Evolutionary conservation across 2,797 vertebrate species (phyloP), one percentile per base, ranked within the genome.

Genomic region (Hypotaenidia okinawae): DNA sequence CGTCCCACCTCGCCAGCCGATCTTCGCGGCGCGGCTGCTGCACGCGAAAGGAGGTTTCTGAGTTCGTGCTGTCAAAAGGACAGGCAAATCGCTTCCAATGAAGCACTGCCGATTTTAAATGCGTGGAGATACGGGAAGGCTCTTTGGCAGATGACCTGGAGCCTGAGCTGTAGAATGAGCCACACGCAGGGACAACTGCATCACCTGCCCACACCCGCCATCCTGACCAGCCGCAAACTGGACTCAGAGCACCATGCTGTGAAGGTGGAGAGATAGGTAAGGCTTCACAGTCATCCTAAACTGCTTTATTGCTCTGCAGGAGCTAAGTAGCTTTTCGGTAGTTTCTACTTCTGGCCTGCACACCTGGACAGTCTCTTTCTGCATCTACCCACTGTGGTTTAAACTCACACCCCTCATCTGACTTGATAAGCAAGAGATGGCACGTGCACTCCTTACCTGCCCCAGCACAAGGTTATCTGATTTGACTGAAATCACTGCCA

Each of bases 151-250:
- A 22, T 63, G 59, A 47, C 63, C 63, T 69, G 61, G 43, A 68
- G 52, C 66, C 74, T 37, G 47, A 87, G 24, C 32, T 6, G 51
- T 49, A 64, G 80, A 58, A 37, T 19, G 43, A 33, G 37, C 32
- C 27, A 55, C 33, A 58, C 0, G 1, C 35, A n/a, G 58, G 68
- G 66, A 84, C 11, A 22, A 2, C 52, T 51, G 2, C 0, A 0
- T 47, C 77, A 49, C 23, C 62, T 94, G 45, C 76, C 30, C 2
- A 1, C 0, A 0, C 28, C 52, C 19, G 10, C 45, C 17, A 9
- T 66, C 43, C 52, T 27, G 52, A 35, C 28, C 49, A 63, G 59
- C 51, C 24, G 49, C 49, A 43, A 25, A 16, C 15, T 0, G 11
- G 68, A 25, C 47, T 63, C 0, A 0, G 58, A 78, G 51, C 0